A percentile compares a stretch with the other conserved stretches of the same genome.
Conservation (phyloP, 2,113 vertebrate species). For the Chamaea fasciata region DNA sequence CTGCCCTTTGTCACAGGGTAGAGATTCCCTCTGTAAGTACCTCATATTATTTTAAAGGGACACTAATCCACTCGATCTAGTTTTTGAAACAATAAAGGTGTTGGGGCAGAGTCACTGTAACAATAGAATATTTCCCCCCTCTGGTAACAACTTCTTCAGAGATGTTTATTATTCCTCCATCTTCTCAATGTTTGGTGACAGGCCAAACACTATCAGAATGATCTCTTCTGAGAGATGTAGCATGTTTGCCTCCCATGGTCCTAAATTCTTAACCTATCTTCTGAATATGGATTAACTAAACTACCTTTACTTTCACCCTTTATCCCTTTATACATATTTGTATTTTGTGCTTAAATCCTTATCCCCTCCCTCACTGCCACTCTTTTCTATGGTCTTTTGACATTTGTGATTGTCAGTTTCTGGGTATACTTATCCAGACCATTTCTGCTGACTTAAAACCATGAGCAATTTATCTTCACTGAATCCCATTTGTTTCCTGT, state of each 20-base stretch:
- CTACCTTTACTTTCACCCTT: not conserved
- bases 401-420: not conserved
- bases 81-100: not conserved
- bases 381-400: not conserved
- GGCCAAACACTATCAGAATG: not conserved
- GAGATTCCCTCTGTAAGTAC: not conserved
- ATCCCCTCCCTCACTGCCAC: not conserved
- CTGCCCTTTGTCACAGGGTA: not conserved
- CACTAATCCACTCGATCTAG: not conserved
- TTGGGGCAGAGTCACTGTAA: not conserved
- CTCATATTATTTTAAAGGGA: not conserved
- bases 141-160: not conserved
- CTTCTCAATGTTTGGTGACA: not conserved
- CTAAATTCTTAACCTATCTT: not conserved
- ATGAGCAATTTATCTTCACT: not conserved
- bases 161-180: not conserved
- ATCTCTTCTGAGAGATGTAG: not conserved
- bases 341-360: not conserved
- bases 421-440: not conserved
- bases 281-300: not conserved
- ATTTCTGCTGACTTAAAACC: not conserved
- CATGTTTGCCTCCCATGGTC: not conserved
- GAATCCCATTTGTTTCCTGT: not conserved
- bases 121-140: not conserved
- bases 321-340: not conserved